Base-by-base conservation (phyloP, 2,113 vertebrate genomes). In the Paramormyrops kingsleyae region DNA sequence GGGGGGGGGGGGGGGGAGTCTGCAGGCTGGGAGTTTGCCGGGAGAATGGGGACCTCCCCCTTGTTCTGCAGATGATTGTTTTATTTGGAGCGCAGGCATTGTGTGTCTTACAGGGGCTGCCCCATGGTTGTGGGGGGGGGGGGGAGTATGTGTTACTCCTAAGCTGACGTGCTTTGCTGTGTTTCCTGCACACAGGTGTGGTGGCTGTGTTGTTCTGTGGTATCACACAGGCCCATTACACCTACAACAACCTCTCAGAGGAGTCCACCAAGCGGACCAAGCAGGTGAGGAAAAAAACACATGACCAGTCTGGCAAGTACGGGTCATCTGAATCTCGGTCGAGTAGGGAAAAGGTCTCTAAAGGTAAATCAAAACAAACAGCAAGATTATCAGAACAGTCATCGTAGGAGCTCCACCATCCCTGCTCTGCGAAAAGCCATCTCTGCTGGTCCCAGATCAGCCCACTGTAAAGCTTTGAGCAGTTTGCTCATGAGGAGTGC, bases 181-280 rank as follows among this genome's bases (percentile, higher is more conserved):
- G 46, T 88, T 19, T 87, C 39, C 74, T 90, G 52, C 66, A 19
- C 88, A 0, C 94, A 99, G 98, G 98, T 35, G 98, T 99, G n/a
- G 98, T 99, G 31, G 96, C 98, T 0, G 98, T 99, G 89, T 96
- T 99, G 74, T 99, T 98, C 94, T 99, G 98, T 92, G 98, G 98
- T 84, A 99, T 99, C 91, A 98, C 98, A 0, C 98, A 99, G 94
- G 98, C 98, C 39, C 98, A 99, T 94, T 99, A 99, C 90, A 99
- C 98, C 0, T 97, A 97, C 94, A 99, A 99, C 93, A 99, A 99
- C 92, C 94, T 99, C 9, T 99, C 97, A 0, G 96, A 96, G 0
- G 98, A 99, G 90, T 99, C 98, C 35, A 97, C 97, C n/a, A 97
- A 97, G 91, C 96, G 97, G 92, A 97, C 97, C 50, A 99, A 99